phyloP scores from a whole-genome alignment of 2,797 vertebrate genomes.

The Pachyuromys duprasi region DNA sequence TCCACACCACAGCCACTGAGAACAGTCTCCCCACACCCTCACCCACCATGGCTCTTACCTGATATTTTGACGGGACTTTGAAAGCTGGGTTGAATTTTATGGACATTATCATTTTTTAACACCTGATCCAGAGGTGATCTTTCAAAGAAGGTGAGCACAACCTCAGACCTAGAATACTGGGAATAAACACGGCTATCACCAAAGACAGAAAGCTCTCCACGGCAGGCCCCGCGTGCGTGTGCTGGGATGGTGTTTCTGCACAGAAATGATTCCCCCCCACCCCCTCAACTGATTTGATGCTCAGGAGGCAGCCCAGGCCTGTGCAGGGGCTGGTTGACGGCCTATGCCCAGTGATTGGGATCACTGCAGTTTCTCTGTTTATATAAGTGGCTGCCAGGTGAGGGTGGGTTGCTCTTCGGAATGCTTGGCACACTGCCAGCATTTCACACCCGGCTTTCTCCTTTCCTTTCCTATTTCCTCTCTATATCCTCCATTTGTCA shows the following conservation, averaged over 20 bases:
- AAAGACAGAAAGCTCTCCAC: accelerated
- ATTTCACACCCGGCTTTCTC: accelerated
- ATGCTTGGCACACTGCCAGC: accelerated
- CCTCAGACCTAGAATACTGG: conserved; percentile 98
- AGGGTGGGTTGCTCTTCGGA: not conserved
- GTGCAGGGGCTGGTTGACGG: not conserved
- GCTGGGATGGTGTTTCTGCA: too few species aligned
- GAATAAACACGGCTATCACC: conserved; percentile 2
- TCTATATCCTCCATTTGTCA: not conserved
- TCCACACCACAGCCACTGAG: accelerated
- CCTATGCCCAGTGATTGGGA: accelerated
- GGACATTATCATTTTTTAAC: conserved; percentile 95
- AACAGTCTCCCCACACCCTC: accelerated
- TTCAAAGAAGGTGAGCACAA: conserved; percentile 98
- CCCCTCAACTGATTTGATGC: accelerated
- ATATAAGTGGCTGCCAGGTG: accelerated
- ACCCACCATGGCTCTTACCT: conserved; percentile 86
- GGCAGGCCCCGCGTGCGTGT: accelerated
- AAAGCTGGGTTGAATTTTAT: conserved; percentile 97
- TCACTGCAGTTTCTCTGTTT: too few species aligned
- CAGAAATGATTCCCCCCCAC: too few species aligned
- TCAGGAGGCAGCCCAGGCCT: accelerated
- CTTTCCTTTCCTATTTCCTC: too few species aligned
- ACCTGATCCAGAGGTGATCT: conserved; percentile 97
- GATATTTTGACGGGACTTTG: conserved; percentile 97